phyloP scores from a whole-genome alignment of 2,797 vertebrate genomes.

The Sebastiscus albofasciatus region DNA sequence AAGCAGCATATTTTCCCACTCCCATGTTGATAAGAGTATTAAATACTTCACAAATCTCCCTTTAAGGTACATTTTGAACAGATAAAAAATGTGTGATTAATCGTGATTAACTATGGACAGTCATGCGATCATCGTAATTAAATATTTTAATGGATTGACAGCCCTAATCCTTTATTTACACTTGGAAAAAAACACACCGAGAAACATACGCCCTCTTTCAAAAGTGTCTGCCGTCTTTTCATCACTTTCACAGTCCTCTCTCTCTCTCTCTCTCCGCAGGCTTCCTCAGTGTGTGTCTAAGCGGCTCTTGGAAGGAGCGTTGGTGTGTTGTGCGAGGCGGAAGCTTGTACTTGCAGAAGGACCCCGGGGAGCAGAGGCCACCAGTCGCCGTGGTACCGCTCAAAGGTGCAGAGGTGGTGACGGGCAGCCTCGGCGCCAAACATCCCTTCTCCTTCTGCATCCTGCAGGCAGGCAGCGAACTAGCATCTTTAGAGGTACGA shows the following conservation, averaged over 20 bases:
- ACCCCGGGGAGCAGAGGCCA: conserved; percentile 85
- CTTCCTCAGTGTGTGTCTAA: conserved; percentile 90
- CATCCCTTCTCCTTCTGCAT: conserved; percentile 96
- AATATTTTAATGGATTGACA: too few species aligned
- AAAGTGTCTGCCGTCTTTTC: background rate
- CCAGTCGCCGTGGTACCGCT: conserved; percentile 87
- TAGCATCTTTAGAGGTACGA: conserved; percentile 90
- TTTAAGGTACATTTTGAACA: too few species aligned
- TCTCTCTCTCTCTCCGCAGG: conserved; percentile 73
- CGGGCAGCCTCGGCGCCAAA: conserved; percentile 90
- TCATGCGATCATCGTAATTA: too few species aligned
- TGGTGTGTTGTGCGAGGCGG: conserved; percentile 91
- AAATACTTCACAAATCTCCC: too few species aligned
- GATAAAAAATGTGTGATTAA: too few species aligned
- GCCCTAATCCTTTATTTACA: background rate
- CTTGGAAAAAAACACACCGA: too few species aligned
- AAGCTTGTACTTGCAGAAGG: conserved; percentile 92
- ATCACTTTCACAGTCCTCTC: background rate
- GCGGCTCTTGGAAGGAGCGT: conserved; percentile 94
- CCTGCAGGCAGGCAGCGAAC: conserved; percentile 86
- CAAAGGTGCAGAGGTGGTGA: conserved; percentile 89
- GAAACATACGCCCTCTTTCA: too few species aligned
- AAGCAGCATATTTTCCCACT: too few species aligned
- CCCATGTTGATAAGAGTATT: too few species aligned
- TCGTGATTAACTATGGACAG: too few species aligned